phyloP scores from a whole-genome alignment of 2,113 vertebrate species.

The Hydrochoerus hydrochaeris region DNA sequence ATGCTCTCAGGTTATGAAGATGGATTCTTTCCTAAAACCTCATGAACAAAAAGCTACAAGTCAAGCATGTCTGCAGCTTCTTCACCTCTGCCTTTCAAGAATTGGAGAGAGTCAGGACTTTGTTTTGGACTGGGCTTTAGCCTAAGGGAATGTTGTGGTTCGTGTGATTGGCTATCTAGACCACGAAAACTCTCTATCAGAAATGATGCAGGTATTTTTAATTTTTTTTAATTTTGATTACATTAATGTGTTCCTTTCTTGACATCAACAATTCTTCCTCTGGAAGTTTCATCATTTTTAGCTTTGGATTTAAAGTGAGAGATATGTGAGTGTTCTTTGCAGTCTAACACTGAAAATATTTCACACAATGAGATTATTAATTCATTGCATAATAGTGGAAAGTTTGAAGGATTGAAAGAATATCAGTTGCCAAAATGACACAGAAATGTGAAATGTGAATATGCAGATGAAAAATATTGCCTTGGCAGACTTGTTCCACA shows the following conservation, averaged over 20 bases:
- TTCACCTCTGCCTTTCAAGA: background rate
- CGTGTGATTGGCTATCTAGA: background rate
- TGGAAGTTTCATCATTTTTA: background rate
- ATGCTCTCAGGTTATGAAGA: background rate
- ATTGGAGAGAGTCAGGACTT: background rate
- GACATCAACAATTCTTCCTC: background rate
- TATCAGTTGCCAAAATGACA: background rate
- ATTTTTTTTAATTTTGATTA: background rate
- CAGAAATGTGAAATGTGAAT: background rate
- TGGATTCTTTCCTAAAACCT: background rate
- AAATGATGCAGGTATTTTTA: background rate
- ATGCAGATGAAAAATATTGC: background rate
- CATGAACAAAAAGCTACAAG: background rate
- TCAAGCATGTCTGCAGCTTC: background rate
- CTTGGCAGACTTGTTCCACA: background rate
- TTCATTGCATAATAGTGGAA: background rate
- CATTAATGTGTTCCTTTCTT: background rate
- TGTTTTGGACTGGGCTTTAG: background rate
- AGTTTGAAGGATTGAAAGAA: background rate
- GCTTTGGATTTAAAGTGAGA: background rate
- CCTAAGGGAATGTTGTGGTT: background rate
- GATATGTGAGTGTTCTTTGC: background rate
- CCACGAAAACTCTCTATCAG: background rate
- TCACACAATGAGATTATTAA: background rate
- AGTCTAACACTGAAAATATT: background rate